These are phyloP conservation scores for Thripadectes ignobilis DNA, from an alignment of 2,797 vertebrate genomes.

Conservation along the genomic window DNA sequence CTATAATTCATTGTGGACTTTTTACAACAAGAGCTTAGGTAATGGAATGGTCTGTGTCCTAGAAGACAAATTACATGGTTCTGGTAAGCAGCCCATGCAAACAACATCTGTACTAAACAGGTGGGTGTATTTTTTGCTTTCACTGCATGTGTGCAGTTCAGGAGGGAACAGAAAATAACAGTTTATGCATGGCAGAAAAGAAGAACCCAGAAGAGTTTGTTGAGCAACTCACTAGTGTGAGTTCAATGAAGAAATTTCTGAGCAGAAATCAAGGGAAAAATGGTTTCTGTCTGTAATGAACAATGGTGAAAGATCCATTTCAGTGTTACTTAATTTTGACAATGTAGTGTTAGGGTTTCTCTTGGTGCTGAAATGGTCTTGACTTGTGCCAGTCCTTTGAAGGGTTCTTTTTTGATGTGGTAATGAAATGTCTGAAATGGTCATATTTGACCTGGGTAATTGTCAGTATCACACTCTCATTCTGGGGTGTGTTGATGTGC, in stretches of 20 bases:
- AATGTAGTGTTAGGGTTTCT: not conserved
- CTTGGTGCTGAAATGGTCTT: not conserved
- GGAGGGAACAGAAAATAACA: not conserved
- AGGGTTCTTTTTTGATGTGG: not conserved
- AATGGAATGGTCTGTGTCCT: not conserved
- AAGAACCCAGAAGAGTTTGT: not conserved
- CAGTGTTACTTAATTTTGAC: not conserved
- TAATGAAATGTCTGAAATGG: not conserved
- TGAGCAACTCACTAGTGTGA: not conserved
- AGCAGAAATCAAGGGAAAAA: not conserved
- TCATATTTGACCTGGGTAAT: not conserved
- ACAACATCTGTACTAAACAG: not conserved
- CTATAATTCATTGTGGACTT: not conserved
- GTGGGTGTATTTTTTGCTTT: not conserved
- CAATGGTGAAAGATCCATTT: not conserved
- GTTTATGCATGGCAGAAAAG: not conserved
- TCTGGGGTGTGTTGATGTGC: not conserved
- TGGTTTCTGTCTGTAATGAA: not conserved
- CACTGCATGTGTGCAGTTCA: not conserved
- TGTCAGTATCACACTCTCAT: not conserved
- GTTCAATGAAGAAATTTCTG: not conserved
- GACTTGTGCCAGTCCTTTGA: too few relatives aligned
- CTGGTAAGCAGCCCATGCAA: not conserved
- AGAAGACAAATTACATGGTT: not conserved
- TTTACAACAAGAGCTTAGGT: not conserved